These are phyloP conservation scores for Idaea dimidiata DNA, from an alignment of 2,888 invertebrate genomes.

Conservation along the genomic window DNA sequence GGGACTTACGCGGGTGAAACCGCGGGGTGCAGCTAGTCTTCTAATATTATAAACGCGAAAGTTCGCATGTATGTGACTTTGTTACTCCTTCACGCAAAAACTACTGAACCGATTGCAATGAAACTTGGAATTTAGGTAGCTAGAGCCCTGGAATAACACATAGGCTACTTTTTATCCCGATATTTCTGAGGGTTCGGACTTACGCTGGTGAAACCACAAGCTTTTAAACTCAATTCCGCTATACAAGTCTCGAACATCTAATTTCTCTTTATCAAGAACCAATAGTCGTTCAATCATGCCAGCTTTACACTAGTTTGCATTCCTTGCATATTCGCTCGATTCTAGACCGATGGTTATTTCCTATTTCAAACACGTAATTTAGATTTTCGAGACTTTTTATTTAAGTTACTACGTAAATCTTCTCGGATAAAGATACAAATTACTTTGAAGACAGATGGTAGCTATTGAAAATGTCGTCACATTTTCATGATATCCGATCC, in stretches of 20 bases:
- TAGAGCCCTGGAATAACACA: too few relatives aligned
- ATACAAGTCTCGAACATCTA: constrained; percentile 6
- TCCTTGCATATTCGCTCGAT: constrained; percentile 15
- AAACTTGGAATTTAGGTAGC: too few relatives aligned
- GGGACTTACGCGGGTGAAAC: too few relatives aligned
- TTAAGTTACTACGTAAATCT: background rate
- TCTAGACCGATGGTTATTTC: background rate
- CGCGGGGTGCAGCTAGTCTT: too few relatives aligned
- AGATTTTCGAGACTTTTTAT: background rate
- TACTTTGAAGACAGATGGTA: background rate
- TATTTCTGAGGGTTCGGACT: too few relatives aligned
- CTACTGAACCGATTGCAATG: too few relatives aligned
- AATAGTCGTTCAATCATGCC: constrained; percentile 20
- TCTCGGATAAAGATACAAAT: background rate
- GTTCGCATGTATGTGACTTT: too few relatives aligned
- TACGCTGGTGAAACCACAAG: background rate
- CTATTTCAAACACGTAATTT: background rate
- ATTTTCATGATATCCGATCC: background rate
- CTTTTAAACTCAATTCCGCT: constrained; percentile 13
- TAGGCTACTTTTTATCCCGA: too few relatives aligned
- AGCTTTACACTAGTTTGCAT: constrained; percentile 20
- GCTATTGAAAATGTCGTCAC: background rate
- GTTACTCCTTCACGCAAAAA: too few relatives aligned
- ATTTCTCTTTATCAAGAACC: constrained; percentile 14
- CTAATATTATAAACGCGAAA: too few relatives aligned